Conservation (phyloP, 2,113 vertebrate genomes). For the Orthonyx spaldingii region DNA sequence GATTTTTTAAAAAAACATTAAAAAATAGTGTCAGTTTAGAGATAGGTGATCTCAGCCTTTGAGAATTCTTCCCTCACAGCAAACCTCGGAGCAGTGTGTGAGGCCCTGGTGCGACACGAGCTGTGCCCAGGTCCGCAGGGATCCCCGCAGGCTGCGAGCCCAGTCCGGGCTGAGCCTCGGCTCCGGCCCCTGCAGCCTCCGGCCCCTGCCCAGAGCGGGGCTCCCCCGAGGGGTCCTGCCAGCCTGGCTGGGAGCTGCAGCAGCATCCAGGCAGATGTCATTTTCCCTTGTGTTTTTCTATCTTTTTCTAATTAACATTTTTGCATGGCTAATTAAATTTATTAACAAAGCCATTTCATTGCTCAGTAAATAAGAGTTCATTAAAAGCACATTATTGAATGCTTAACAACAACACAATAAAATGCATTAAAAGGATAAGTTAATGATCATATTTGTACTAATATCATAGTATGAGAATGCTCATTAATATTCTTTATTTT, state of each 20-base stretch:
- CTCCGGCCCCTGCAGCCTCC: too few species aligned
- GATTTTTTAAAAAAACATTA: not conserved
- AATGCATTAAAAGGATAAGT: not conserved
- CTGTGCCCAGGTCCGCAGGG: too few species aligned
- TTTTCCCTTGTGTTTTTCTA: not conserved
- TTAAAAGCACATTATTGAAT: constrained; percentile 31
- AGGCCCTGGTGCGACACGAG: not conserved
- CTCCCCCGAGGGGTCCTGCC: not conserved
- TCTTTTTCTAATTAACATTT: not conserved
- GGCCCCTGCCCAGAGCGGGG: too few species aligned
- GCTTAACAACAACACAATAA: constrained; percentile 1
- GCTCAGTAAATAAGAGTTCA: constrained; percentile 16
- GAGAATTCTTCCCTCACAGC: not conserved
- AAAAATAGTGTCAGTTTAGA: not conserved
- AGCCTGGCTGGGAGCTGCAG: not conserved
- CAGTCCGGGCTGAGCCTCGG: too few species aligned
- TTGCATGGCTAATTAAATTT: not conserved
- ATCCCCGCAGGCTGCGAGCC: too few species aligned
- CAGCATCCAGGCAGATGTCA: not conserved
- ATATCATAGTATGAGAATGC: not conserved
- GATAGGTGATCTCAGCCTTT: not conserved
- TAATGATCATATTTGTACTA: constrained; percentile 2
- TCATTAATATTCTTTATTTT: constrained; percentile 31
- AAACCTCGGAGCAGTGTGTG: not conserved
- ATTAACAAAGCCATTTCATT: not conserved